These are phyloP conservation scores for Carassius auratus DNA, from an alignment of 2,113 vertebrate species.

Conservation along the genomic window DNA sequence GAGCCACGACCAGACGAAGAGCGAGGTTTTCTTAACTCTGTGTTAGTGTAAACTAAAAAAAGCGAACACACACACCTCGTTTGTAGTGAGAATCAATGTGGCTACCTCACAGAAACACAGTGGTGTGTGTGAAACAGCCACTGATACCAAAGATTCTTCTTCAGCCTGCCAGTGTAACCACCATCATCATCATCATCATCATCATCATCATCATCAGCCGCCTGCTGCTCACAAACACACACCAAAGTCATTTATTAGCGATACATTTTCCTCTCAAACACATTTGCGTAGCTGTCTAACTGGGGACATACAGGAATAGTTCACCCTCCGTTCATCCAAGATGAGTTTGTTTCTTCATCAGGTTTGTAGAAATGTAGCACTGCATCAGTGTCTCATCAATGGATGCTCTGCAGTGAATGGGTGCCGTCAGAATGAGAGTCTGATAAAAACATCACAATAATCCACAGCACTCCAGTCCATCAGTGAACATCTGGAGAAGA, in stretches of 20 bases:
- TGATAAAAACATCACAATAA: too few relatives aligned
- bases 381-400: too few relatives aligned
- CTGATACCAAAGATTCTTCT: constrained; percentile 95
- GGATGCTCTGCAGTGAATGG: too few relatives aligned
- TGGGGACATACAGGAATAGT: neutral
- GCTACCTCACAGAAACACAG: constrained; percentile 91
- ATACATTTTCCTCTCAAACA: neutral
- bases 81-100: constrained; percentile 83
- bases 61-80: constrained; percentile 69
- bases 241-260: constrained; percentile 7
- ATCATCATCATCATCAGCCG: constrained; percentile 5
- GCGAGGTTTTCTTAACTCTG: constrained; percentile 40
- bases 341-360: too few relatives aligned
- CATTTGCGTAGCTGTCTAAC: neutral
- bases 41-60: constrained; percentile 48
- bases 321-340: too few relatives aligned
- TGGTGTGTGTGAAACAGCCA: constrained; percentile 83
- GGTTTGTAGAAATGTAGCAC: too few relatives aligned
- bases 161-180: constrained; percentile 75
- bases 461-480: too few relatives aligned
- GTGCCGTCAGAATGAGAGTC: too few relatives aligned
- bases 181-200: constrained; percentile 13
- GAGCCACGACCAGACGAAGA: constrained; percentile 37
- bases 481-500: too few relatives aligned
- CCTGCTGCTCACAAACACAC: constrained; percentile 39